Conservation (phyloP, 2,797 vertebrate species). For the Holocentrus rufus region DNA sequence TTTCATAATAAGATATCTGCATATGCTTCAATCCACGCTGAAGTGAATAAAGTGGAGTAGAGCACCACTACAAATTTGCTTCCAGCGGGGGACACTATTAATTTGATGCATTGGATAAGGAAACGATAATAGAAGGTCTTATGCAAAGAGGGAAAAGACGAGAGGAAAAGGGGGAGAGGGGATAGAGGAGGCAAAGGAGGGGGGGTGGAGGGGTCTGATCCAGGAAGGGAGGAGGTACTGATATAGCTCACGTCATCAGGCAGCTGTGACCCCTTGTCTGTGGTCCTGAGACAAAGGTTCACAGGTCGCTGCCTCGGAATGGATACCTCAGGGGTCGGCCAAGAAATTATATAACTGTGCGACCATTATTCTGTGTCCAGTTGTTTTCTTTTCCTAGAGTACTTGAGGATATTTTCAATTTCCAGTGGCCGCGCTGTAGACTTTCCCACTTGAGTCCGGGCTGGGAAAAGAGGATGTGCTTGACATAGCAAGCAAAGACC, state of each 20-base stretch:
- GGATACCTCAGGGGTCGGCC: conserved; percentile 47
- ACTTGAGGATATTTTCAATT: conserved; percentile 53
- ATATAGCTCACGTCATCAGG: conserved; percentile 27
- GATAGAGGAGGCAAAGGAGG: background rate
- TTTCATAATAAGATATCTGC: conserved; percentile 36
- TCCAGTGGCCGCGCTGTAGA: conserved; percentile 13
- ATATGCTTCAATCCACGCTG: conserved; percentile 33
- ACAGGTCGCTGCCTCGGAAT: conserved; percentile 51
- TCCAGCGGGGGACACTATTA: conserved; percentile 14
- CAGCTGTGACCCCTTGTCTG: conserved; percentile 55
- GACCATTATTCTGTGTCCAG: conserved; percentile 1
- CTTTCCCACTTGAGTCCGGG: conserved; percentile 43
- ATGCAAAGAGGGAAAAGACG: conserved; percentile 4
- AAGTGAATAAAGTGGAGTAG: conserved; percentile 40
- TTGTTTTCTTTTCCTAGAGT: conserved; percentile 54
- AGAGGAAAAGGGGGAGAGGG: background rate
- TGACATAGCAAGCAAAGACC: conserved; percentile 26
- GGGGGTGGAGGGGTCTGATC: conserved; percentile 11
- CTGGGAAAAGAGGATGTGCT: conserved; percentile 8
- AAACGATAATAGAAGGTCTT: conserved; percentile 12
- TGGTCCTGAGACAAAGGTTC: conserved; percentile 51
- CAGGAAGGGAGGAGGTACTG: conserved; percentile 59
- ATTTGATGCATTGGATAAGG: conserved; percentile 23
- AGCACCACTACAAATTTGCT: conserved; percentile 9
- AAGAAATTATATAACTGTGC: conserved; percentile 56